These are phyloP conservation scores for Hydra vulgaris DNA, from an alignment of 30 jellyfish, hydroid and myxozoan genomes.

Conservation along the genomic window DNA sequence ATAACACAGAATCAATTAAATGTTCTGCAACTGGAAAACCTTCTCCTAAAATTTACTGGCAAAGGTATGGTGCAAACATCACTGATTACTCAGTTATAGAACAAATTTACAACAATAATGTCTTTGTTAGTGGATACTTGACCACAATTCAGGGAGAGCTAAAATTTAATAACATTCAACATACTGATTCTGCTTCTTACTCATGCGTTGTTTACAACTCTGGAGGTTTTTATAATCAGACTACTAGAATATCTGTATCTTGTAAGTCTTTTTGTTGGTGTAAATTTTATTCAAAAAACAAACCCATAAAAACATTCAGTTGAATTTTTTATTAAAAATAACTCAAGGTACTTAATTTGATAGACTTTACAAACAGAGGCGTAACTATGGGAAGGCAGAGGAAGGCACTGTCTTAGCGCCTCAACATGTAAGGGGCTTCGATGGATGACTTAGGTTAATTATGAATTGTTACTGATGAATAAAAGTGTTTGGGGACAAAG, in stretches of 20 bases:
- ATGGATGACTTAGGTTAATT: too few species aligned
- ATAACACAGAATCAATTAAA: constrained; percentile 10
- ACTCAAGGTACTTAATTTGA: neutral
- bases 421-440: too few species aligned
- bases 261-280: constrained; percentile 3
- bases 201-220: constrained; percentile 47
- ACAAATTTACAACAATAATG: neutral
- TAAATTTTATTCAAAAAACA: too few species aligned
- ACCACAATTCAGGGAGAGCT: constrained; percentile 8
- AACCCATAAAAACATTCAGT: neutral
- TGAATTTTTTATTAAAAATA: neutral
- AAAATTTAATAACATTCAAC: constrained; percentile 19
- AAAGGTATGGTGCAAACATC: constrained; percentile 26
- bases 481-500: too few species aligned
- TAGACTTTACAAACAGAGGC: neutral
- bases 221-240: constrained; percentile 29
- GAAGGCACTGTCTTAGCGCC: too few species aligned
- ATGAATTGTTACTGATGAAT: too few species aligned
- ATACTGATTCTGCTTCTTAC: constrained; percentile 54
- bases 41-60: constrained; percentile 37
- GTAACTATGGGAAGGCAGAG: too few species aligned
- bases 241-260: constrained; percentile 3
- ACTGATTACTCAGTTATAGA: constrained; percentile 9
- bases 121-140: neutral
- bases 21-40: constrained; percentile 30